phyloP scores from a whole-genome alignment of 2,888 invertebrate genomes.

The Aphidius colemani region DNA sequence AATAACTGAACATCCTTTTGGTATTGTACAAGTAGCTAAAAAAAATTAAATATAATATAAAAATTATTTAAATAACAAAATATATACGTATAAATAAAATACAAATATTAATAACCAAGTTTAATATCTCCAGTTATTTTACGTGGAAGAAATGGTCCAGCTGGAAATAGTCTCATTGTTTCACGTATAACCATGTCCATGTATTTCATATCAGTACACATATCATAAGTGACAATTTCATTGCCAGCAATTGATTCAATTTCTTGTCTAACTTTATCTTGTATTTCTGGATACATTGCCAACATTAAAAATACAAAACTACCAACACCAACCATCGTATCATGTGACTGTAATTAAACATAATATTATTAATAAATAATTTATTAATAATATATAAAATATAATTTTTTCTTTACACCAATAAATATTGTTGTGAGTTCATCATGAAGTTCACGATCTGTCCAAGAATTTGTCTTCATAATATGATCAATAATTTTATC shows the following conservation, averaged over 20 bases:
- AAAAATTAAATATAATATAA: too few species aligned
- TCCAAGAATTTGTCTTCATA: background rate
- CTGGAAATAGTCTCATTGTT: constrained; percentile 31
- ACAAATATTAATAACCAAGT: constrained; percentile 31
- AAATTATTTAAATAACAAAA: too few species aligned
- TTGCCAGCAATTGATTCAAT: constrained; percentile 24
- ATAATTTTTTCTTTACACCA: background rate
- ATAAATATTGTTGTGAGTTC: background rate
- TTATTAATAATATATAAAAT: too few species aligned
- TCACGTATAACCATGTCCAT: constrained; percentile 33
- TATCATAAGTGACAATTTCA: constrained; percentile 11
- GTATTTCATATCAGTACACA: constrained; percentile 26
- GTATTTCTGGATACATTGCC: constrained; percentile 29
- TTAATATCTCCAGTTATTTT: constrained; percentile 29
- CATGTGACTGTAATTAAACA: constrained; percentile 31
- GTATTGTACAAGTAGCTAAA: constrained; percentile 25
- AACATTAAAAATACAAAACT: constrained; percentile 32
- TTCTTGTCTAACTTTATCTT: constrained; percentile 32
- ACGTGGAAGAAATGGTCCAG: constrained; percentile 30
- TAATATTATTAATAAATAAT: background rate
- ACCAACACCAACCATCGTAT: constrained; percentile 34
- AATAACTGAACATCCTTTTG: constrained; percentile 25
- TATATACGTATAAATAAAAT: too few species aligned
- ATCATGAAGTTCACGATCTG: background rate
- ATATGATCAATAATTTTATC: background rate